Percentiles rank a stretch among this genome's conserved stretches.
These are phyloP conservation scores for Apantesis nais DNA, from an alignment of 2,888 invertebrate genomes.

Conservation along the genomic window DNA sequence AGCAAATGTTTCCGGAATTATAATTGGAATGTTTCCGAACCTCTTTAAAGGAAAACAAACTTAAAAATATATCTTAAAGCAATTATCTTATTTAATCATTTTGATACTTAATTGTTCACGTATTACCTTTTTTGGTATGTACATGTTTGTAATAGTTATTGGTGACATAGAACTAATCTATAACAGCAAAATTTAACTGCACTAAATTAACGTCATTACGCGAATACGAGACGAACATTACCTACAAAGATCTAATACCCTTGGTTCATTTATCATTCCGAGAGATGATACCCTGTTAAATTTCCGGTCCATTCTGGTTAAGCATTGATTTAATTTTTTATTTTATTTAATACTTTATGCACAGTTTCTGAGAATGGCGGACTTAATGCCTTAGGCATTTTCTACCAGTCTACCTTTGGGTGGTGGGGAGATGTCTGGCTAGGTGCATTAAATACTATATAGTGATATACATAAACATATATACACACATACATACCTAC, in stretches of 20 bases:
- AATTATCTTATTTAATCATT: not conserved
- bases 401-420: too few relatives aligned
- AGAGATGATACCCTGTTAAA: slow-evolving; percentile 47
- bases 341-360: too few relatives aligned
- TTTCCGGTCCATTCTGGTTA: slow-evolving; percentile 41
- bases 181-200: slow-evolving; percentile 8
- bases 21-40: not conserved
- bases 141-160: slow-evolving; percentile 1
- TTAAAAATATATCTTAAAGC: too few relatives aligned
- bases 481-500: too few relatives aligned
- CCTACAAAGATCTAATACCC: slow-evolving; percentile 40
- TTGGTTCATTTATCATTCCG: slow-evolving; percentile 29
- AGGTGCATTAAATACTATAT: too few relatives aligned
- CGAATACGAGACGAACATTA: slow-evolving; percentile 42
- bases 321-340: slow-evolving; percentile 31
- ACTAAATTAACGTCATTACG: slow-evolving; percentile 26
- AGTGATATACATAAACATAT: too few relatives aligned
- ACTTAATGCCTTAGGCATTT: too few relatives aligned
- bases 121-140: slow-evolving; percentile 8
- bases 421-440: too few relatives aligned
- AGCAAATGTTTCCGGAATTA: not conserved
- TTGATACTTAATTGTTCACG: not conserved
- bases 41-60: too few relatives aligned
- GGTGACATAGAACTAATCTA: slow-evolving; percentile 23
- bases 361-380: too few relatives aligned